phyloP scores from a whole-genome alignment of 30 jellyfish, hydroid and myxozoan genomes.

The Cassiopea xamachana region DNA sequence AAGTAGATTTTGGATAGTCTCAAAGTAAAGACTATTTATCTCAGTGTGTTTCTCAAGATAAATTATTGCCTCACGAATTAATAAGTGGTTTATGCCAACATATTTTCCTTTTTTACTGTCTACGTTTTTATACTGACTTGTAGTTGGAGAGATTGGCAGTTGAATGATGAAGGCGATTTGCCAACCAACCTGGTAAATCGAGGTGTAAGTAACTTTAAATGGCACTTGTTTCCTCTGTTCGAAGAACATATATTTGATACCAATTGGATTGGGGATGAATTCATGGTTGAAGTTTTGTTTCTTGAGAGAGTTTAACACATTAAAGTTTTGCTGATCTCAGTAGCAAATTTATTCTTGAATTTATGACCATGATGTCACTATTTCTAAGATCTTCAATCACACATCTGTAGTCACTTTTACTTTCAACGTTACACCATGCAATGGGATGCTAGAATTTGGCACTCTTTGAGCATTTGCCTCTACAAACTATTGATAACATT shows the following conservation, averaged over 20 bases:
- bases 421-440: neutral
- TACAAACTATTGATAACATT: neutral
- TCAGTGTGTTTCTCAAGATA: no score
- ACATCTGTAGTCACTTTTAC: no score
- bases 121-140: neutral
- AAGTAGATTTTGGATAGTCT: no score
- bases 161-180: conserved; percentile 92
- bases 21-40: no score
- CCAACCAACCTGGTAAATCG: conserved; percentile 83
- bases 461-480: neutral
- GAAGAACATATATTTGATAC: neutral
- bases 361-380: no score
- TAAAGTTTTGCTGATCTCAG: no score
- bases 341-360: no score
- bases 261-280: neutral
- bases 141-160: conserved; percentile 93
- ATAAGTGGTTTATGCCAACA: neutral
- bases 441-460: neutral
- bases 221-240: neutral
- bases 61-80: neutral
- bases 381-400: no score
- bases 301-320: neutral
- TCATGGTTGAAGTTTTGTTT: neutral
- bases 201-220: conserved; percentile 67
- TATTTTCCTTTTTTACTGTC: neutral